Evolutionary conservation across 2,113 vertebrate species (phyloP).

Genomic region (Pituophis catenifer): DNA sequence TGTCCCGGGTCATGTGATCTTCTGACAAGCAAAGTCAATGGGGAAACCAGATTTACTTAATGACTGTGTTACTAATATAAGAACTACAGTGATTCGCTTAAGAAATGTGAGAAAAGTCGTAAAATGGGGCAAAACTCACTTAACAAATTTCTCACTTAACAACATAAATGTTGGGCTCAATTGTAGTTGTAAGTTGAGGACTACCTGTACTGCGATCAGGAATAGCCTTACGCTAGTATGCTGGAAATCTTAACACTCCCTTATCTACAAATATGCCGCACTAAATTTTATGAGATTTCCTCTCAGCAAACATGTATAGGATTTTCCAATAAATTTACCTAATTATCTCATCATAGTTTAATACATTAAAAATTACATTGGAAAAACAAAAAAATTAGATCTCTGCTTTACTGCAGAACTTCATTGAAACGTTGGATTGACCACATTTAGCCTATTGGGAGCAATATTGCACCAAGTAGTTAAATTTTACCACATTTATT

Average conservation of each 20-base stretch:
- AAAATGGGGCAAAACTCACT: no score
- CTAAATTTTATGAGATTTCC: background rate
- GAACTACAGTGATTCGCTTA: no score
- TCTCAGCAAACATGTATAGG: background rate
- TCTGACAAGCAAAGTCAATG: no score
- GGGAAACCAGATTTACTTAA: no score
- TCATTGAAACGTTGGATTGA: background rate
- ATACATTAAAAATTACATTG: background rate
- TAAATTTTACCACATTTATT: background rate
- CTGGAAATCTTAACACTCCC: background rate
- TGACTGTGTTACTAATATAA: no score
- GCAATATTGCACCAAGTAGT: background rate
- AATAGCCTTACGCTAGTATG: background rate
- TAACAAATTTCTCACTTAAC: no score
- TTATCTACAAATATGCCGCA: background rate
- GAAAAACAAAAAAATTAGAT: background rate
- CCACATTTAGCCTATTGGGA: background rate
- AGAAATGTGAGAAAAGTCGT: no score
- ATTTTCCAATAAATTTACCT: background rate
- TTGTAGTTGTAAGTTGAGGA: no score
- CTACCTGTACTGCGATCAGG: background rate
- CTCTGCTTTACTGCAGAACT: background rate
- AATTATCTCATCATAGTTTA: background rate
- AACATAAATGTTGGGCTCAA: no score
- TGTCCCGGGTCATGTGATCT: no score